Conservation (phyloP, 2,113 vertebrate species). For the Gobio gobio region DNA sequence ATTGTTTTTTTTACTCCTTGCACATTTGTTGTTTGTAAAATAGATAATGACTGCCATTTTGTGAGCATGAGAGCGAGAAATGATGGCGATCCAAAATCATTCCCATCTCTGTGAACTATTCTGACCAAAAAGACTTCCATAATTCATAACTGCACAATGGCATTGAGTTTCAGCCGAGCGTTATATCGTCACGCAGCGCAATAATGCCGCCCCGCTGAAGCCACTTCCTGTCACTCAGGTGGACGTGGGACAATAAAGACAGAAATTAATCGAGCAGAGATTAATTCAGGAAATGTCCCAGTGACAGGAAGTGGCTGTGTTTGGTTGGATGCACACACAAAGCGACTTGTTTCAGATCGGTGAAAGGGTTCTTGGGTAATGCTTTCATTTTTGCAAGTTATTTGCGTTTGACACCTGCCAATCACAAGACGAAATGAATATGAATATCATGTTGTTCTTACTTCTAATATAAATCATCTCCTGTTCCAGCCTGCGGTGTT, state of each 20-base stretch:
- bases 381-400: not conserved
- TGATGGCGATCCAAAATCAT: not conserved
- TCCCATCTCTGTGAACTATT: not conserved
- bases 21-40: too few species aligned
- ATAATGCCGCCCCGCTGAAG: not conserved
- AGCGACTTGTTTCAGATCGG: not conserved
- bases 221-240: conserved; percentile 7
- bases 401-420: not conserved
- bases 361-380: not conserved
- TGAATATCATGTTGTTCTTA: not conserved
- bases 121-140: not conserved
- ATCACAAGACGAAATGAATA: not conserved
- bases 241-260: not conserved
- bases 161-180: not conserved
- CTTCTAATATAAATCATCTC: not conserved
- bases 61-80: not conserved
- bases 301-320: not conserved
- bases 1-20: not conserved
- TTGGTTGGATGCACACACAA: not conserved
- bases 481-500: conserved; percentile 71
- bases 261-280: not conserved
- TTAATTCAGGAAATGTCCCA: not conserved
- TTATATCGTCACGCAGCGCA: not conserved
- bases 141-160: not conserved
- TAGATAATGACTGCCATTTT: not conserved